These are phyloP conservation scores for Polyergus mexicanus DNA, from an alignment of 1,140 invertebrate genomes.

Conservation along the genomic window DNA sequence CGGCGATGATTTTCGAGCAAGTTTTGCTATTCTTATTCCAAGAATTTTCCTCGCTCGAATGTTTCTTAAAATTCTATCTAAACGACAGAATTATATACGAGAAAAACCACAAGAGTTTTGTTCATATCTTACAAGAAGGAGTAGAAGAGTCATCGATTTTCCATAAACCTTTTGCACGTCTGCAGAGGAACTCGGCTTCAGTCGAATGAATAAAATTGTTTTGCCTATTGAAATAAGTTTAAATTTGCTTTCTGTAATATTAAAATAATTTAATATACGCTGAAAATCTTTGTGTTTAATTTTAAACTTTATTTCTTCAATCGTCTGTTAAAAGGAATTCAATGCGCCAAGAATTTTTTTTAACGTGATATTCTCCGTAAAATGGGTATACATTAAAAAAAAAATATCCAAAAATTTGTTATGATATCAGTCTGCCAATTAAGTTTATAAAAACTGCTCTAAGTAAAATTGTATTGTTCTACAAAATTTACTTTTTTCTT, in stretches of 20 bases:
- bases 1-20: slow-evolving; percentile 37
- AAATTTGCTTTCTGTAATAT: slow-evolving; percentile 1
- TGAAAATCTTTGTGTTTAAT: slow-evolving; percentile 1
- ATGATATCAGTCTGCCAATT: background rate
- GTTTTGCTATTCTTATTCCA: slow-evolving; percentile 18
- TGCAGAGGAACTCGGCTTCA: background rate
- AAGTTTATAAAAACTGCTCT: background rate
- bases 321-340: background rate
- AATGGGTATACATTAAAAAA: background rate
- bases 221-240: background rate
- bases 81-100: slow-evolving; percentile 4
- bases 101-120: slow-evolving; percentile 34
- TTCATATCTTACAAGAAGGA: slow-evolving; percentile 30
- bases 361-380: background rate
- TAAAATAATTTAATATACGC: background rate
- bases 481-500: background rate
- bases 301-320: background rate
- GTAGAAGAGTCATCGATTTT: slow-evolving; percentile 30
- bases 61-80: slow-evolving; percentile 1
- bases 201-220: slow-evolving; percentile 26
- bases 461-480: background rate
- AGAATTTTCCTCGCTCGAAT: slow-evolving; percentile 26
- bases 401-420: background rate
- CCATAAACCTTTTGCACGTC: slow-evolving; percentile 19
- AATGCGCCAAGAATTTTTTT: background rate